Percentiles rank a stretch among this genome's conserved stretches.
These are phyloP conservation scores for Leptatherina wallacei DNA, from an alignment of 2,797 vertebrate species.

Conservation along the genomic window DNA sequence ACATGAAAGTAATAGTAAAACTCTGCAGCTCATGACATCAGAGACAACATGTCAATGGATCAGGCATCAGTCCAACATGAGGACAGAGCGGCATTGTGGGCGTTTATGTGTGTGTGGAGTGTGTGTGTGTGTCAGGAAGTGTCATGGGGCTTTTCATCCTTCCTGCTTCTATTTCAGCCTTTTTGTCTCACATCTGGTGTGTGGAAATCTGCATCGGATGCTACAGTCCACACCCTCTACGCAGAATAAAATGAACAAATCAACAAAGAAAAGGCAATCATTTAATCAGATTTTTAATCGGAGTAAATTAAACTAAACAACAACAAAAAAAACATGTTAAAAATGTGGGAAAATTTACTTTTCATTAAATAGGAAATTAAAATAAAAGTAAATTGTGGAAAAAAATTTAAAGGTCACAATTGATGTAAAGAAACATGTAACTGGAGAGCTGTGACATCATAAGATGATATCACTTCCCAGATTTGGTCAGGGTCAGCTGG, in stretches of 20 bases:
- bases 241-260: background rate
- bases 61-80: constrained; percentile 2
- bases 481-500: background rate
- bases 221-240: background rate
- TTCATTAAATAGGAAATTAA: background rate
- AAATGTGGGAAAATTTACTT: background rate
- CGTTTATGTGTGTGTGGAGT: constrained; percentile 8
- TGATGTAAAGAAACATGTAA: background rate
- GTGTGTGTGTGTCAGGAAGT: constrained; percentile 34
- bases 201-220: background rate
- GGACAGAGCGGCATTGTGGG: constrained; percentile 23
- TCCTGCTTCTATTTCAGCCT: constrained; percentile 44
- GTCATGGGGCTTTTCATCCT: constrained; percentile 25
- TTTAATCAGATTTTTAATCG: background rate
- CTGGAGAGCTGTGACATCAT: background rate
- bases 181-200: constrained; percentile 10
- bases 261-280: background rate
- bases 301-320: too few species aligned
- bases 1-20: background rate
- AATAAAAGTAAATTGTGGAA: background rate
- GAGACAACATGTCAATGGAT: background rate
- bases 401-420: background rate
- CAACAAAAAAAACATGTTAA: too few species aligned
- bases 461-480: background rate
- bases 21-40: background rate